Evolutionary conservation across 2,113 vertebrate species (phyloP).

Genomic region (Castor canadensis): DNA sequence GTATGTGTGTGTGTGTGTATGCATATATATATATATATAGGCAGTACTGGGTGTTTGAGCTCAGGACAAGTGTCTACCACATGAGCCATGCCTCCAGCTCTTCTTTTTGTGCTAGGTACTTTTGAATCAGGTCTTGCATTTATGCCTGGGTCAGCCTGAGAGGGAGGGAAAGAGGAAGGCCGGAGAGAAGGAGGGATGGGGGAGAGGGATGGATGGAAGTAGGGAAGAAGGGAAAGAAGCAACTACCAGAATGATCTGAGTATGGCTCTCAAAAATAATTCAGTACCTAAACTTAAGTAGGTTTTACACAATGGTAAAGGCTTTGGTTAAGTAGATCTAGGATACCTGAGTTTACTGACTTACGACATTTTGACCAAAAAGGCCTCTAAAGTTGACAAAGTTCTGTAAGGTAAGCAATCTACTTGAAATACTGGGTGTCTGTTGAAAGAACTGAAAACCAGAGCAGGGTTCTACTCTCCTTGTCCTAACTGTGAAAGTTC

Average conservation of each 20-base stretch:
- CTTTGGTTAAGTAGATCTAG: neutral
- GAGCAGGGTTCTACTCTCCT: neutral
- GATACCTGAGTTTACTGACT: neutral
- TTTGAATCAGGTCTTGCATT: too few relatives aligned
- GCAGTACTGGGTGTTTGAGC: too few relatives aligned
- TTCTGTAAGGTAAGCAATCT: neutral
- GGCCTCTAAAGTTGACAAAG: neutral
- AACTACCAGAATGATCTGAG: neutral
- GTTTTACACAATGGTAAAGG: neutral
- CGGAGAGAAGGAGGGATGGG: too few relatives aligned
- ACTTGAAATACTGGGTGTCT: constrained; percentile 7
- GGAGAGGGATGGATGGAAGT: neutral
- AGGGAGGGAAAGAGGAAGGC: neutral
- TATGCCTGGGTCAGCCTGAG: too few relatives aligned
- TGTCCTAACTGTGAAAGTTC: neutral
- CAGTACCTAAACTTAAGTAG: neutral
- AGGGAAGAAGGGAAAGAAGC: neutral
- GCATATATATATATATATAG: too few relatives aligned
- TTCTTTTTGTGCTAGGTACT: too few relatives aligned
- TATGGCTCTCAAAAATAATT: neutral
- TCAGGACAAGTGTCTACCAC: too few relatives aligned
- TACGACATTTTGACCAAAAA: neutral
- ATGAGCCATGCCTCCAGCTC: too few relatives aligned
- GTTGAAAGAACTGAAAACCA: neutral
- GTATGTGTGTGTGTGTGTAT: too few relatives aligned